Conservation (phyloP, 2,888 invertebrate species). For the Himalopsyche anomala region DNA sequence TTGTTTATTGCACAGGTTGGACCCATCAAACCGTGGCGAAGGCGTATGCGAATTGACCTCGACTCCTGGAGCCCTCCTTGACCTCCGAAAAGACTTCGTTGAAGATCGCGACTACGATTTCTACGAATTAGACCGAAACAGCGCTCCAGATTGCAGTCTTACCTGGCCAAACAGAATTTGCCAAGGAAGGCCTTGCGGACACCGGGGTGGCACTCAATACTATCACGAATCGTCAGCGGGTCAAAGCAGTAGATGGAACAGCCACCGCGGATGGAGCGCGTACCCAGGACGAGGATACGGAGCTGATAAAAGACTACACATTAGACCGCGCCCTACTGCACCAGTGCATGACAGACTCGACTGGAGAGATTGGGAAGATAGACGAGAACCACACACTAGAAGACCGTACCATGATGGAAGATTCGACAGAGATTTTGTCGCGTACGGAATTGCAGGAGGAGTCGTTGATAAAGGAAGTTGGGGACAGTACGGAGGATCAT, state of each 20-base stretch:
- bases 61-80: conserved; percentile 82
- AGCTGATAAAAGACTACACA: conserved; percentile 63
- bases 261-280: conserved; percentile 49
- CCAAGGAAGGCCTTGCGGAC: conserved; percentile 48
- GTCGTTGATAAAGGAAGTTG: conserved; percentile 74
- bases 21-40: conserved; percentile 82
- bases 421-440: conserved; percentile 73
- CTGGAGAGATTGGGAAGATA: conserved; percentile 67
- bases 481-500: conserved; percentile 80
- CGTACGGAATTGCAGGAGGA: conserved; percentile 76
- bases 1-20: conserved; percentile 75
- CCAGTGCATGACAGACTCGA: conserved; percentile 68
- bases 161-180: conserved; percentile 59
- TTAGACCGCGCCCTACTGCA: neutral
- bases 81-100: conserved; percentile 78
- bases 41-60: conserved; percentile 88
- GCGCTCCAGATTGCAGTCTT: conserved; percentile 78
- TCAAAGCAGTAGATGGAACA: conserved; percentile 60
- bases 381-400: conserved; percentile 65
- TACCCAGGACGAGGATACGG: conserved; percentile 61
- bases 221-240: conserved; percentile 53
- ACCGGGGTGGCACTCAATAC: conserved; percentile 52
- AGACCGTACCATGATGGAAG: conserved; percentile 67
- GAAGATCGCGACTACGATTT: conserved; percentile 87
- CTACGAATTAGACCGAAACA: conserved; percentile 86